A percentile compares a stretch with the other conserved stretches of the same genome.
These are phyloP conservation scores for Megaceryle torquata DNA, from an alignment of 2,113 vertebrate genomes.

Conservation along the genomic window DNA sequence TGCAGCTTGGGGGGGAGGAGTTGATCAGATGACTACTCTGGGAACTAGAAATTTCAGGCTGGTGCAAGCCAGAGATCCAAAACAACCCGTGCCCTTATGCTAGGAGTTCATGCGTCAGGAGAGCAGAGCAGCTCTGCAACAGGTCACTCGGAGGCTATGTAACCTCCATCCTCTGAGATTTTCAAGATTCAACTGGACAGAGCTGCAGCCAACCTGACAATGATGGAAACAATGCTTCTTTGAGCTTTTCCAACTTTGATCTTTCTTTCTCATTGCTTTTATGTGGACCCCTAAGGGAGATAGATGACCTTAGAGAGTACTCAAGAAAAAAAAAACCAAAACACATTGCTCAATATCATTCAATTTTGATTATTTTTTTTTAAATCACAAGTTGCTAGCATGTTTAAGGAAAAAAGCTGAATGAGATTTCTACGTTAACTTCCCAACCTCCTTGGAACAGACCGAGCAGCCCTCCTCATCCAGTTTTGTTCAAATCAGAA, in stretches of 20 bases:
- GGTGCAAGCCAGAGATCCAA: background rate
- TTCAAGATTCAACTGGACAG: background rate
- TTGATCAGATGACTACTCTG: background rate
- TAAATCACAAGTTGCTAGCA: background rate
- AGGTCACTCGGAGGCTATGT: background rate
- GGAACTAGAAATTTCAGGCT: background rate
- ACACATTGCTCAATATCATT: background rate
- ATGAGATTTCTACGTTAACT: background rate
- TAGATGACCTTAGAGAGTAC: background rate
- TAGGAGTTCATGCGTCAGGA: background rate
- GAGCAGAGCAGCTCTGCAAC: background rate
- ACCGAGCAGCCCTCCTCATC: background rate
- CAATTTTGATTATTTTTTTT: background rate
- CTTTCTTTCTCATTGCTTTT: conserved; percentile 27
- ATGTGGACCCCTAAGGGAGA: background rate
- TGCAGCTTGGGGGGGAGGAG: background rate
- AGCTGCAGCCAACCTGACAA: background rate
- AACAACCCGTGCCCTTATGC: background rate
- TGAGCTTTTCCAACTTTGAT: conserved; percentile 49
- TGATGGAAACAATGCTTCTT: conserved; percentile 24
- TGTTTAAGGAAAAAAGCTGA: background rate
- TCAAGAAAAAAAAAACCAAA: background rate
- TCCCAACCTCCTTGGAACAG: background rate
- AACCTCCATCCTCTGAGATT: background rate
- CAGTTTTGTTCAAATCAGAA: background rate